Evolutionary conservation across 2,113 vertebrate species (phyloP).

Genomic region (Azemiops feae): DNA sequence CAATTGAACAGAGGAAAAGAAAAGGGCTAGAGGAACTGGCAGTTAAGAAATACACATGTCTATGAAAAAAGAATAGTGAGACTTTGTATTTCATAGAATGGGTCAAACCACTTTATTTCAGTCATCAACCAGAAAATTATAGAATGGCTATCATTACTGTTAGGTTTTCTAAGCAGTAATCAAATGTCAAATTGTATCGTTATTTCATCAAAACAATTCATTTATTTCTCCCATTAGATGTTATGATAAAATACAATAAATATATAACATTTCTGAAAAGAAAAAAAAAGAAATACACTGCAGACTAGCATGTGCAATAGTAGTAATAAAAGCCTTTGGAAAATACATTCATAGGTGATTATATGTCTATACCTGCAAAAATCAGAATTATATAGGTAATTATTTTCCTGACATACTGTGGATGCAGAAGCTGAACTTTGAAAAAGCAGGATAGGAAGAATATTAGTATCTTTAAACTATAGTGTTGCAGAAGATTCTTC

Average conservation of each 20-base stretch:
- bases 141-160: not conserved
- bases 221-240: not conserved
- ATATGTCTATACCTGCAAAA: not conserved
- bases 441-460: not conserved
- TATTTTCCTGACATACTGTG: not conserved
- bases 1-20: too few species aligned
- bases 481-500: not conserved
- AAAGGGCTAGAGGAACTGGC: not conserved
- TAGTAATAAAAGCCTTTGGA: not conserved
- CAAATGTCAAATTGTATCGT: not conserved
- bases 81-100: not conserved
- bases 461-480: not conserved
- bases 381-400: not conserved
- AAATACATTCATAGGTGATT: not conserved
- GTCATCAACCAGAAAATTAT: not conserved
- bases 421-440: not conserved
- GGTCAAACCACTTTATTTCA: not conserved
- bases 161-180: not conserved
- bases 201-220: not conserved
- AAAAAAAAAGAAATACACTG: too few species aligned
- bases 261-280: not conserved
- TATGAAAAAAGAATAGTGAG: not conserved
- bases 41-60: not conserved
- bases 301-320: not conserved
- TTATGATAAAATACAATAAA: not conserved